Conservation (phyloP, 2,113 vertebrate genomes). For the Pleuronectes platessa region DNA sequence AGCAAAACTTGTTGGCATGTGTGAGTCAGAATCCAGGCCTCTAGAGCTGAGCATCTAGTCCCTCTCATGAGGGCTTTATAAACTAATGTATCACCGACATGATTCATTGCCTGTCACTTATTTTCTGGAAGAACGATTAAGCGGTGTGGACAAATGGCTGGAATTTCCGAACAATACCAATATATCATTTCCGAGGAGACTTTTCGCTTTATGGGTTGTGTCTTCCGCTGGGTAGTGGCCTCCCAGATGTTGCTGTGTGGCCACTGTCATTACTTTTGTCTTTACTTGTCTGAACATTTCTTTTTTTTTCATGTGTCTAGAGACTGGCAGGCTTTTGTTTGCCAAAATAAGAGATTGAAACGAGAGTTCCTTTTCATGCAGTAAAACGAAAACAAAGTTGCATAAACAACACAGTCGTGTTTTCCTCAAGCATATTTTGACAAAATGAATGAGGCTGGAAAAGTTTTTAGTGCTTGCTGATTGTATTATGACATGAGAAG, state of each 20-base stretch:
- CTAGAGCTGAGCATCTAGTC: constrained; percentile 42
- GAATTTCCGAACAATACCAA: constrained; percentile 68
- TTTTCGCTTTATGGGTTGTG: constrained; percentile 52
- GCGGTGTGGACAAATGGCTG: constrained; percentile 59
- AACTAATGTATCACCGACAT: constrained; percentile 58
- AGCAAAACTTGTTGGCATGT: constrained; percentile 42
- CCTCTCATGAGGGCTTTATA: constrained; percentile 51
- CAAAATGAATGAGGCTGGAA: constrained; percentile 76
- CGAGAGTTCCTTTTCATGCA: constrained; percentile 72
- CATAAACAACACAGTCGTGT: constrained; percentile 66
- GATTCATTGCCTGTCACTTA: constrained; percentile 64
- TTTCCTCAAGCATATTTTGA: constrained; percentile 65
- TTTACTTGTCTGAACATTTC: constrained; percentile 61
- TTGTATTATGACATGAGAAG: constrained; percentile 75
- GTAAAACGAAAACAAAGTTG: constrained; percentile 65
- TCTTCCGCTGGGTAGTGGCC: constrained; percentile 54
- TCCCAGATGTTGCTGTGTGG: constrained; percentile 65
- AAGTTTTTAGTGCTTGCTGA: constrained; percentile 69
- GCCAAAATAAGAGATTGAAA: constrained; percentile 72
- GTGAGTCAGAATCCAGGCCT: constrained; percentile 56
- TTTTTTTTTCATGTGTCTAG: constrained; percentile 32
- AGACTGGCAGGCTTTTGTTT: constrained; percentile 66
- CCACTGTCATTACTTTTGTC: constrained; percentile 53
- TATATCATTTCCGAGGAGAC: constrained; percentile 60
- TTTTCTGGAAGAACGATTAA: constrained; percentile 61